phyloP scores from a whole-genome alignment of 1,140 invertebrate genomes.

The Drosophila novamexicana region DNA sequence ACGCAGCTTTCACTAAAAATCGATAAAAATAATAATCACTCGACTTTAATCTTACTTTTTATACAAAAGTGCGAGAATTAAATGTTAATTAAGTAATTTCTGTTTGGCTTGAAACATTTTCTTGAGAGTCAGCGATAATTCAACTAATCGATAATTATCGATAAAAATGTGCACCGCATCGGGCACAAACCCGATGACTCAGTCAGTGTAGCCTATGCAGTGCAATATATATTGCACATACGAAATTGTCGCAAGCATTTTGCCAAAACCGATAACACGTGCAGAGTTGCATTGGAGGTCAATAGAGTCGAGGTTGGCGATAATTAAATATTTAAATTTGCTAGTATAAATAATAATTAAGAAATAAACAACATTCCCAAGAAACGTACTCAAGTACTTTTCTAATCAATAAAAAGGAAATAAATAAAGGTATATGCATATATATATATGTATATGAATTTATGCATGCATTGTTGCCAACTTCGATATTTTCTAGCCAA shows the following conservation, averaged over 20 bases:
- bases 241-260: not conserved
- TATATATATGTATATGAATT: slow-evolving; percentile 1
- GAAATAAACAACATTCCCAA: too few species aligned
- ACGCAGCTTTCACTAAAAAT: not conserved
- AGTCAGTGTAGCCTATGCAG: not conserved
- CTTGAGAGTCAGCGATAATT: too few species aligned
- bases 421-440: not conserved
- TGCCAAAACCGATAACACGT: not conserved
- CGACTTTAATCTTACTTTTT: not conserved
- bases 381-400: too few species aligned
- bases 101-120: too few species aligned
- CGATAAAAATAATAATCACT: not conserved
- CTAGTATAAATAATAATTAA: too few species aligned
- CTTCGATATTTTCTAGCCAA: too few species aligned
- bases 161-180: not conserved
- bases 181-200: not conserved
- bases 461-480: not conserved
- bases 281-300: not conserved
- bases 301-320: not conserved
- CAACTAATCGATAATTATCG: slow-evolving; percentile 2
- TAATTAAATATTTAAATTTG: not conserved
- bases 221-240: not conserved
- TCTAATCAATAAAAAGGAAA: not conserved
- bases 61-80: too few species aligned
- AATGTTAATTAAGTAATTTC: too few species aligned